A percentile compares a stretch with the other conserved stretches of the same genome.
These are phyloP conservation scores for Spea hammondii DNA, from an alignment of 2,797 vertebrate species.

Conservation along the genomic window DNA sequence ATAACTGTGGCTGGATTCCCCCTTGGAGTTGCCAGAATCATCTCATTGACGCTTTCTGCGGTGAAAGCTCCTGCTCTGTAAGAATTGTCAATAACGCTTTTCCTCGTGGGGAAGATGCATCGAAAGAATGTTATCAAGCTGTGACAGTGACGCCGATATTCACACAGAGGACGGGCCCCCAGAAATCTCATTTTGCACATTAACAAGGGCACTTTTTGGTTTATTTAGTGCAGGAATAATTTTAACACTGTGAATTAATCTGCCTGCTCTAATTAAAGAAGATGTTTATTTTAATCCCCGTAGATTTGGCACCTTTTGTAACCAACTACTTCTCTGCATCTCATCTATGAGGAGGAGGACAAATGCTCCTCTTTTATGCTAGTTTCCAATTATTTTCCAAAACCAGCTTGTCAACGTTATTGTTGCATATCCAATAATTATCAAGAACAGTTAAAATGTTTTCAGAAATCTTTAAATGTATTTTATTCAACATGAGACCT, in stretches of 20 bases:
- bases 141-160: constrained; percentile 62
- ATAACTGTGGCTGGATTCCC: constrained; percentile 59
- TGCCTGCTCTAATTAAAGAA: constrained; percentile 58
- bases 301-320: constrained; percentile 42
- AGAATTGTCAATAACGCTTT: constrained; percentile 62
- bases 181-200: constrained; percentile 63
- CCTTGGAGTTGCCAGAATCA: constrained; percentile 58
- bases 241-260: constrained; percentile 55
- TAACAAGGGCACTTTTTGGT: constrained; percentile 55
- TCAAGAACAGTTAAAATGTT: constrained; percentile 3
- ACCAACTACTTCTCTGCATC: constrained; percentile 11
- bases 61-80: constrained; percentile 63
- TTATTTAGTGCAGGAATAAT: constrained; percentile 59
- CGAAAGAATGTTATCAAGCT: constrained; percentile 58
- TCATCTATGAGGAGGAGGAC: neutral
- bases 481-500: constrained; percentile 40
- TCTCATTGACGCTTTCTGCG: constrained; percentile 57
- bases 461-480: constrained; percentile 49
- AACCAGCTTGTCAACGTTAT: constrained; percentile 12
- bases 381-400: constrained; percentile 21
- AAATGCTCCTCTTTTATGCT: neutral
- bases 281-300: constrained; percentile 48
- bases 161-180: constrained; percentile 51
- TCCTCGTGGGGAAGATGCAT: constrained; percentile 59
- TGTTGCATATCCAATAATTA: constrained; percentile 42